These are phyloP conservation scores for Pterocles gutturalis DNA, from an alignment of 2,113 vertebrate species.

Conservation along the genomic window DNA sequence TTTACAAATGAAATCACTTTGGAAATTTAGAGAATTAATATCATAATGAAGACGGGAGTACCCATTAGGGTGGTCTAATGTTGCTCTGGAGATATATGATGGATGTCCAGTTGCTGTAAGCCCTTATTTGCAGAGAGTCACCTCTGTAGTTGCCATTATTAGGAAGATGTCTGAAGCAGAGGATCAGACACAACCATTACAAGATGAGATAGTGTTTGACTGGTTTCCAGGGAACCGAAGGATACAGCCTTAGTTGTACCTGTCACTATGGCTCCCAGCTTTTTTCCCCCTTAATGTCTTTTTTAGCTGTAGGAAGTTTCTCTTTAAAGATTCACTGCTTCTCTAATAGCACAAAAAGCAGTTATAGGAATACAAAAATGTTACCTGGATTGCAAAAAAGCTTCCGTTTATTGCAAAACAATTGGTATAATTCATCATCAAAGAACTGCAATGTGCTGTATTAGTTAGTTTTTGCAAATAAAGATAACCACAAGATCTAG, in stretches of 20 bases:
- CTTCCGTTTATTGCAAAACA: conserved; percentile 67
- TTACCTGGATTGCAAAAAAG: conserved; percentile 68
- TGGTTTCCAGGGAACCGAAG: conserved; percentile 91
- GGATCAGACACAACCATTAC: conserved; percentile 87
- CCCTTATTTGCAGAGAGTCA: conserved; percentile 96
- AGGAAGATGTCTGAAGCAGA: conserved; percentile 89
- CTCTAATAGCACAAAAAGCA: conserved; percentile 77
- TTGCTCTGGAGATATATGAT: conserved; percentile 94
- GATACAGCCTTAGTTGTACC: conserved; percentile 85
- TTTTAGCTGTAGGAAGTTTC: conserved; percentile 85
- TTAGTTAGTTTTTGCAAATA: conserved; percentile 66
- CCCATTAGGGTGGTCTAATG: conserved; percentile 97
- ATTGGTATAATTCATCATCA: conserved; percentile 38
- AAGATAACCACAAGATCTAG: conserved; percentile 25
- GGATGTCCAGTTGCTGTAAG: conserved; percentile 92
- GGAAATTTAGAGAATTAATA: conserved; percentile 97
- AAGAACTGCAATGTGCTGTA: conserved; percentile 55
- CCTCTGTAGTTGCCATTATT: conserved; percentile 96
- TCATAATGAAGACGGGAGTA: conserved; percentile 94
- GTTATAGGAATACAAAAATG: conserved; percentile 71
- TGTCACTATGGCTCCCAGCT: conserved; percentile 89
- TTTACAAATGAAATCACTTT: conserved; percentile 95
- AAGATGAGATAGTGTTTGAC: conserved; percentile 93
- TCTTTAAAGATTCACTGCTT: conserved; percentile 80
- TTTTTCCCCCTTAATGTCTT: conserved; percentile 84